A percentile compares a stretch with the other conserved stretches of the same genome.
These are phyloP conservation scores for Urocynchramus pylzowi DNA, from an alignment of 2,113 vertebrate species.

Conservation along the genomic window DNA sequence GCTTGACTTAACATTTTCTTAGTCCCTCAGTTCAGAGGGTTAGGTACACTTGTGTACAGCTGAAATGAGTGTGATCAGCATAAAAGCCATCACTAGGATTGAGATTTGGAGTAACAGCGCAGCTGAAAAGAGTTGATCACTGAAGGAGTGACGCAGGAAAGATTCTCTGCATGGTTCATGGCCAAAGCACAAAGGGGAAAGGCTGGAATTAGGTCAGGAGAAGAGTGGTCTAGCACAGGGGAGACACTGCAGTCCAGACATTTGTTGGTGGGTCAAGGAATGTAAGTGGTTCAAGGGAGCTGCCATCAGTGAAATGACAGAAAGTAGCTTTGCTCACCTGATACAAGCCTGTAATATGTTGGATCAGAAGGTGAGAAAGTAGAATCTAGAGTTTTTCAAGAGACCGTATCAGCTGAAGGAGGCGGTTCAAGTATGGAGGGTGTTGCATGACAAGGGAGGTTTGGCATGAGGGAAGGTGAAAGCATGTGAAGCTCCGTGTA, in stretches of 20 bases:
- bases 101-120: neutral
- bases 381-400: constrained; percentile 38
- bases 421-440: neutral
- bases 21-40: neutral
- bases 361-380: constrained; percentile 14
- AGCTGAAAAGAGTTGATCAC: neutral
- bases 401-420: neutral
- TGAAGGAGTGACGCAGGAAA: neutral
- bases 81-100: neutral
- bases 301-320: neutral
- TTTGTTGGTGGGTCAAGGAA: neutral
- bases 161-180: neutral
- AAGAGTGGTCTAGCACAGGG: neutral
- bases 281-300: neutral
- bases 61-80: neutral
- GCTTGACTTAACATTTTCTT: neutral
- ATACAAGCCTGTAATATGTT: neutral
- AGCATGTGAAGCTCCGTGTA: neutral
- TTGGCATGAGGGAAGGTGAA: neutral
- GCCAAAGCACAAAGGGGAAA: neutral
- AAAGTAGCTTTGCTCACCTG: constrained; percentile 14
- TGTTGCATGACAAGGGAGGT: neutral
- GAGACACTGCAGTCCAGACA: neutral
- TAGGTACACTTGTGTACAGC: neutral
- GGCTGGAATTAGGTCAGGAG: neutral